Base-by-base conservation (phyloP, 1,140 invertebrate genomes). In the Drosophila santomea region DNA sequence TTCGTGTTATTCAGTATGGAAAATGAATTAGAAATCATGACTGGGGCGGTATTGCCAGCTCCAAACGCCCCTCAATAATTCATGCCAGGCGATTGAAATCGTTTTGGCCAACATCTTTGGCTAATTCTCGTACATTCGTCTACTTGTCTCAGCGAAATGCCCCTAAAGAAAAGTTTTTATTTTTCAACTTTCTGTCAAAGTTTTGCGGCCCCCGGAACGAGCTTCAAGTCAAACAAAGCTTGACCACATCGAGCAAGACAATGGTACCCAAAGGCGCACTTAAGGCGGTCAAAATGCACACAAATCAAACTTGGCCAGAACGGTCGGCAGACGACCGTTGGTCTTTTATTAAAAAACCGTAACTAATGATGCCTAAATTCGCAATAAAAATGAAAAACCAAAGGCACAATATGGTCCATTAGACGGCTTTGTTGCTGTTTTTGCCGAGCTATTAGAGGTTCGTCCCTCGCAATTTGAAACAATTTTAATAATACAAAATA, bases 281-380 rank as follows among this genome's bases (percentile, higher is more conserved):
- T 88, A 79, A 63, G 77, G 50, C 48, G 71, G 75, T 78, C 72
- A 67, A 69, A 77, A 72, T 77, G 67, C 74, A 67, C 84, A 88
- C 84, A 88, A 88, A 88, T 89, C 84, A 88, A 88, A 89, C 80
- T 89, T 88, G 58, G 62, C 47, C 48, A 67, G 50, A 45, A 17
- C 45, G 20, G 38, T 11, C 47, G 11, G 47, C 7, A 23, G 54
- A 25, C 14, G 55, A 32, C 48, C 48, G 69, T 73, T 78, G 79
- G 78, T 62, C 80, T 88, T 83, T 88, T 88, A 88, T 89, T 89
- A 88, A 88, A 89, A 88, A 88, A 80, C 77, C 85, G 85, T 88
- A 89, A 88, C 84, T 89, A 88, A 88, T 88, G 84, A 88, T 88
- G 84, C 84, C 84, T 89, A 88, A 88, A 88, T 89, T 88, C 85